These are phyloP conservation scores for Phymorhynchus buccinoides DNA, from an alignment of 1,140 invertebrate genomes.

Conservation along the genomic window DNA sequence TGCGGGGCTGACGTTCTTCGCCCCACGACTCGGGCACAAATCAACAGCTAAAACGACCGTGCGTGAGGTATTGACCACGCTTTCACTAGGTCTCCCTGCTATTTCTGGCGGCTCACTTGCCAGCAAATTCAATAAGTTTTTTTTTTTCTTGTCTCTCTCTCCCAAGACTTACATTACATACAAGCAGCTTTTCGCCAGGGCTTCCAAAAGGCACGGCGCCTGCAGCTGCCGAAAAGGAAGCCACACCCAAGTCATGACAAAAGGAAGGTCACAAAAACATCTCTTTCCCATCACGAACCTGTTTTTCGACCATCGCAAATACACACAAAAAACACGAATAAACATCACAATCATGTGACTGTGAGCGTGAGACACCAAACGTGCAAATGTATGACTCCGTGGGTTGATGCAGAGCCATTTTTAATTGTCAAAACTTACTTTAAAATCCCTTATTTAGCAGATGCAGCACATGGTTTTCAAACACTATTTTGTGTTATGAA, in stretches of 20 bases:
- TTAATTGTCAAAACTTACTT: too few relatives aligned
- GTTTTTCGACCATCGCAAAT: too few relatives aligned
- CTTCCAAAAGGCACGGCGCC: neutral
- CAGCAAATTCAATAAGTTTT: slow-evolving; percentile 29
- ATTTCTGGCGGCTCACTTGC: slow-evolving; percentile 31
- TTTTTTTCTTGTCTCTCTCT: too few relatives aligned
- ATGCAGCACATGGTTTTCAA: too few relatives aligned
- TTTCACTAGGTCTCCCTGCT: slow-evolving; percentile 6
- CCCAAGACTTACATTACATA: neutral
- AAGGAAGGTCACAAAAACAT: neutral
- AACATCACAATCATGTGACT: too few relatives aligned
- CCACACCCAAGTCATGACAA: slow-evolving; percentile 30
- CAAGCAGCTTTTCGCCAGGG: neutral
- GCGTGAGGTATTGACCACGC: slow-evolving; percentile 31
- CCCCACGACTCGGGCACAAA: neutral
- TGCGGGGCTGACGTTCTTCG: neutral
- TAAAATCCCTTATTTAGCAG: too few relatives aligned
- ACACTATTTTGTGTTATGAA: too few relatives aligned
- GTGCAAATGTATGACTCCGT: too few relatives aligned
- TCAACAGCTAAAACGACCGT: neutral
- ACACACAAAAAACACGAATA: too few relatives aligned
- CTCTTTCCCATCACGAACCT: too few relatives aligned
- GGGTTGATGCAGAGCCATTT: too few relatives aligned
- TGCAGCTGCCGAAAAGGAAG: neutral
- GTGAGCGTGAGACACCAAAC: too few relatives aligned